These are phyloP conservation scores for Gerris lacustris DNA, from an alignment of 2,888 invertebrate genomes.

Conservation along the genomic window DNA sequence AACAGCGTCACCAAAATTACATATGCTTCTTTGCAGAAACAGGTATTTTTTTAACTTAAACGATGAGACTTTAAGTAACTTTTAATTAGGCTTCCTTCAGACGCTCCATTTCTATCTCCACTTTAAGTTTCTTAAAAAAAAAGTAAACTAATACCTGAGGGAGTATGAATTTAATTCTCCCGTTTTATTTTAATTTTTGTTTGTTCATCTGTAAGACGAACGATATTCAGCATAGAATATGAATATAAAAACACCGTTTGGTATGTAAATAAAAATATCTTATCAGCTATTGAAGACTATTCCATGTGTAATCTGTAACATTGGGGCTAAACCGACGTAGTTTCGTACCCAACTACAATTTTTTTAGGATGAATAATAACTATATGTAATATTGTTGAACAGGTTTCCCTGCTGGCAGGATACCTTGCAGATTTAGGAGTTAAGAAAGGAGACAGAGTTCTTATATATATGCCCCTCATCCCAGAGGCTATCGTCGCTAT, in stretches of 20 bases:
- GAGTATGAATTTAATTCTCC: too few relatives aligned
- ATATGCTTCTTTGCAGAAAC: constrained; percentile 65
- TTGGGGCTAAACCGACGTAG: too few relatives aligned
- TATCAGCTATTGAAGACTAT: too few relatives aligned
- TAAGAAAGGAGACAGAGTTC: constrained; percentile 64
- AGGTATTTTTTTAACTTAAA: constrained; percentile 41
- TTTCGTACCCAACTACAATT: too few relatives aligned
- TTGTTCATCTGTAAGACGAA: too few relatives aligned
- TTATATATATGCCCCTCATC: constrained; percentile 90
- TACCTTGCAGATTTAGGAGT: constrained; percentile 67
- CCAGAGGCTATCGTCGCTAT: constrained; percentile 82
- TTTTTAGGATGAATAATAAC: too few relatives aligned
- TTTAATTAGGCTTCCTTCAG: neutral
- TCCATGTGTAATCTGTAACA: too few relatives aligned
- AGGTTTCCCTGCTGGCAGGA: constrained; percentile 67
- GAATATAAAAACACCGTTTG: too few relatives aligned
- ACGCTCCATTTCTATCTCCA: neutral
- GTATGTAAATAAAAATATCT: too few relatives aligned
- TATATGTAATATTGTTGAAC: constrained; percentile 8
- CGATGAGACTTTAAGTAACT: neutral
- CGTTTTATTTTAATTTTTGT: too few relatives aligned
- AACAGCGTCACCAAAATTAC: constrained; percentile 62
- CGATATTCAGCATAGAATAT: too few relatives aligned
- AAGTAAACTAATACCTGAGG: neutral
- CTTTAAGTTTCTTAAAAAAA: neutral